These are phyloP conservation scores for Macrotrachela quadricornifera DNA, from an alignment of 1,140 invertebrate species.

Conservation along the genomic window DNA sequence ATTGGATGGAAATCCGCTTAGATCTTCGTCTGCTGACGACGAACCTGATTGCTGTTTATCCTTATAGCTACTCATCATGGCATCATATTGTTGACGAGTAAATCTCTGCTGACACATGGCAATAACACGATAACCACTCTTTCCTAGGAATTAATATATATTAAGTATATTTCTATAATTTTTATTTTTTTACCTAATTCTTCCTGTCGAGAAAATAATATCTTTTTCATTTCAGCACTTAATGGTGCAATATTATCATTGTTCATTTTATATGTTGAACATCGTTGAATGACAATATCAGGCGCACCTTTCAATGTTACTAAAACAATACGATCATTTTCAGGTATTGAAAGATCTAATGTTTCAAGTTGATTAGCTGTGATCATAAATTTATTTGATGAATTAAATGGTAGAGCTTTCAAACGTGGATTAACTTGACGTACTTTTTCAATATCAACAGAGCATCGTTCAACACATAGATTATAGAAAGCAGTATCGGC, in stretches of 20 bases:
- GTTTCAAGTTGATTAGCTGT: too few species aligned
- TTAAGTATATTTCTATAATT: too few species aligned
- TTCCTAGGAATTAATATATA: too few species aligned
- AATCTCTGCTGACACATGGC: not conserved
- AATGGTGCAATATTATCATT: not conserved
- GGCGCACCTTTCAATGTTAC: slow-evolving; percentile 2
- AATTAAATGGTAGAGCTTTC: slow-evolving; percentile 1
- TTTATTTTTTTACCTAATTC: not conserved
- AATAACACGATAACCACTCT: too few species aligned
- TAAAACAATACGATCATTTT: not conserved
- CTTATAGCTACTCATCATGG: too few species aligned
- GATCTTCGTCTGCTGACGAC: not conserved
- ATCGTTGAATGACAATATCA: slow-evolving; percentile 1
- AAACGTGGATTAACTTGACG: not conserved
- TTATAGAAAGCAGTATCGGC: slow-evolving; percentile 4
- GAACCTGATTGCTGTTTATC: too few species aligned
- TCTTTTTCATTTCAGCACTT: not conserved
- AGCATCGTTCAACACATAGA: not conserved
- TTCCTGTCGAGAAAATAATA: not conserved
- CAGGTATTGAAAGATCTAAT: too few species aligned
- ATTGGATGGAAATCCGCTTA: not conserved
- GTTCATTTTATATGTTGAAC: too few species aligned
- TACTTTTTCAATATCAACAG: slow-evolving; percentile 1
- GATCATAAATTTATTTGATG: slow-evolving; percentile 5
- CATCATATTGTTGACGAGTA: not conserved